A percentile compares a stretch with the other conserved stretches of the same genome.
Conservation (phyloP, 2,888 invertebrate genomes). For the Drosophila longiperda region DNA sequence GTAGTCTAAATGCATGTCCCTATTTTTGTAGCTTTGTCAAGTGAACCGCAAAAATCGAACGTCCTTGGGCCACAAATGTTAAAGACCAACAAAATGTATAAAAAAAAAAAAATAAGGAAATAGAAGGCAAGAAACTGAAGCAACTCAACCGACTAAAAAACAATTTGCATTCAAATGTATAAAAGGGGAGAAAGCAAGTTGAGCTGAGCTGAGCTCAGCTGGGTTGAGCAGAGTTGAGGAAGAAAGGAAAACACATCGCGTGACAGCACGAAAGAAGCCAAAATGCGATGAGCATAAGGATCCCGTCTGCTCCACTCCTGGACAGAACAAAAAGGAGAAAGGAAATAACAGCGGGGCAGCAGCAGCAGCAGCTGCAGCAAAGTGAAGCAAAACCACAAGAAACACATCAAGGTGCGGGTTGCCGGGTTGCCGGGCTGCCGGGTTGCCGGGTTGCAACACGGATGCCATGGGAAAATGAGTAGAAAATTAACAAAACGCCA, state of each 20-base stretch:
- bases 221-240: background rate
- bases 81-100: slow-evolving; percentile 10
- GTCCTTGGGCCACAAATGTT: slow-evolving; percentile 68
- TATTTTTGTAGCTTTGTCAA: slow-evolving; percentile 53
- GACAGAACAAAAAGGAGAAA: slow-evolving; percentile 25
- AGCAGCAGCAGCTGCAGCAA: slow-evolving; percentile 1
- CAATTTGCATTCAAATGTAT: slow-evolving; percentile 30
- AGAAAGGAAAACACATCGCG: slow-evolving; percentile 61
- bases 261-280: slow-evolving; percentile 73
- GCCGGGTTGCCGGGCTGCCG: background rate
- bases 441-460: slow-evolving; percentile 16
- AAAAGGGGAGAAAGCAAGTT: background rate
- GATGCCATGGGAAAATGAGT: slow-evolving; percentile 68
- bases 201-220: background rate
- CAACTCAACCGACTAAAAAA: slow-evolving; percentile 25
- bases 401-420: background rate
- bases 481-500: slow-evolving; percentile 74
- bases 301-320: slow-evolving; percentile 36
- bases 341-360: slow-evolving; percentile 34
- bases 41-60: slow-evolving; percentile 68
- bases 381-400: slow-evolving; percentile 20
- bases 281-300: slow-evolving; percentile 69
- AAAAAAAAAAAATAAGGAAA: slow-evolving; percentile 12
- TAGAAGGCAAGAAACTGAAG: slow-evolving; percentile 5
- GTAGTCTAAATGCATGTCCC: slow-evolving; percentile 43